Conservation (phyloP, 2,113 vertebrate species). For the Aspiorhynchus laticeps region DNA sequence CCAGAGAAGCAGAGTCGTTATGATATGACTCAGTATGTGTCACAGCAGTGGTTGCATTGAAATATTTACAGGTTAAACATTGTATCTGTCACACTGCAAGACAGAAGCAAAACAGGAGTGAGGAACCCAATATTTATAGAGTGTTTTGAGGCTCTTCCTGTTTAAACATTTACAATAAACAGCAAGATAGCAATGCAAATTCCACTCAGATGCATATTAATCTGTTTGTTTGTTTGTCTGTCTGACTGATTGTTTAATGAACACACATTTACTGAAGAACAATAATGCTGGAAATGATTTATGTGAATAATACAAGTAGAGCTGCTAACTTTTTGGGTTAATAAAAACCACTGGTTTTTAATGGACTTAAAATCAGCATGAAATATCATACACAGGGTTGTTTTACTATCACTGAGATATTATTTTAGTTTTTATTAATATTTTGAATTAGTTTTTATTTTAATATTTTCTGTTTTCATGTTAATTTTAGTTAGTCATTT, state of each 20-base stretch:
- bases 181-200: background rate
- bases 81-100: conserved; percentile 3
- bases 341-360: background rate
- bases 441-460: no score
- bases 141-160: background rate
- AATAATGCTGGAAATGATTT: background rate
- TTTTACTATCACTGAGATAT: no score
- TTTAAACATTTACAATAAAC: conserved; percentile 18
- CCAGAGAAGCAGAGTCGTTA: background rate
- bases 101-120: background rate
- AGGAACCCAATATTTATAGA: background rate
- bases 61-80: conserved; percentile 19
- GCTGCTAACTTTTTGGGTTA: background rate
- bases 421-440: no score
- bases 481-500: no score
- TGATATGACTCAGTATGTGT: conserved; percentile 2
- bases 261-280: background rate
- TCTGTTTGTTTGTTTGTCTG: background rate
- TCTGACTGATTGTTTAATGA: background rate
- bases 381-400: background rate
- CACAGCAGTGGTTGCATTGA: background rate
- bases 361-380: background rate
- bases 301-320: background rate
- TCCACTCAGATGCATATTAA: background rate
- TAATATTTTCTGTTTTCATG: no score